phyloP scores from a whole-genome alignment of 2,113 vertebrate species.

The Lepus timidus region DNA sequence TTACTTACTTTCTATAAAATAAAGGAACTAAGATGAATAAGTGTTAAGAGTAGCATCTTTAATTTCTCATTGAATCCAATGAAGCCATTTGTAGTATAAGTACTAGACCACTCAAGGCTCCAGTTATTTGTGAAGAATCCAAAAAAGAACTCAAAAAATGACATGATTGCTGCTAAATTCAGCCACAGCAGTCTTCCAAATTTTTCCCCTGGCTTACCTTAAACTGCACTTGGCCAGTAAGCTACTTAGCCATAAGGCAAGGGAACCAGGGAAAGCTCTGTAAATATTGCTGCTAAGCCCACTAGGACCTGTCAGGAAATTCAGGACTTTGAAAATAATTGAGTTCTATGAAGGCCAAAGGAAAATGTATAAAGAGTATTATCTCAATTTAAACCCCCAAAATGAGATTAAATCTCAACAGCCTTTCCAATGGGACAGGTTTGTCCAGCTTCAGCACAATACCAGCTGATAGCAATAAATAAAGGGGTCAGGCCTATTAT shows the following conservation, averaged over 20 bases:
- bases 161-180: constrained; percentile 8
- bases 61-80: background rate
- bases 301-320: background rate
- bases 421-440: background rate
- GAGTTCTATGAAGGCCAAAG: constrained; percentile 1
- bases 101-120: background rate
- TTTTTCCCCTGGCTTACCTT: background rate
- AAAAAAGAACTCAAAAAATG: constrained; percentile 5
- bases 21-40: background rate
- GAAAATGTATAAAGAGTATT: constrained; percentile 17
- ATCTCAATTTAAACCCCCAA: background rate
- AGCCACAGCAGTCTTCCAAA: background rate
- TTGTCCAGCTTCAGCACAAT: background rate
- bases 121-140: constrained; percentile 7
- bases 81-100: background rate
- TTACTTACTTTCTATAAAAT: constrained; percentile 28
- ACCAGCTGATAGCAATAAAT: background rate
- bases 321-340: constrained; percentile 33
- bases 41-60: constrained; percentile 1
- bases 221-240: background rate
- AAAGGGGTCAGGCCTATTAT: background rate
- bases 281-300: background rate
- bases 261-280: background rate
- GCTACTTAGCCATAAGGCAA: background rate
- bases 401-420: constrained; percentile 44